Evolutionary conservation across 2,113 vertebrate species (phyloP).

Genomic region (Phylloscopus trochiloides): DNA sequence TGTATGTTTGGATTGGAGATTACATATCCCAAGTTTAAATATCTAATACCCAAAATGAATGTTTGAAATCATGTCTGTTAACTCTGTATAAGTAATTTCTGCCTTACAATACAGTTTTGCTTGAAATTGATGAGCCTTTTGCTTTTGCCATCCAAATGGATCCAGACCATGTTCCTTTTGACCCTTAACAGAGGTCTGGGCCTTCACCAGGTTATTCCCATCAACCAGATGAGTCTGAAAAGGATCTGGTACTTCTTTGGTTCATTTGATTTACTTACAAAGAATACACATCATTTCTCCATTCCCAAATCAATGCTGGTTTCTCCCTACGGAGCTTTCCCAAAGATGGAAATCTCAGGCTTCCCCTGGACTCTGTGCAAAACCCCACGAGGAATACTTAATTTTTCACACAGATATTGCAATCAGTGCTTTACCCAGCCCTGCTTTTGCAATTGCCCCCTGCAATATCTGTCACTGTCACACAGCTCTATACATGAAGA

Average conservation of each 20-base stretch:
- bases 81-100: background rate
- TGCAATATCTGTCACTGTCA: background rate
- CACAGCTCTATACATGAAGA: background rate
- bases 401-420: background rate
- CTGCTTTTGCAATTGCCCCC: background rate
- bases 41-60: background rate
- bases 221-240: background rate
- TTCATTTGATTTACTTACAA: background rate
- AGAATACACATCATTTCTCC: background rate
- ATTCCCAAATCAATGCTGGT: fast-evolving
- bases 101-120: background rate
- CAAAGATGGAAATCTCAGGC: background rate
- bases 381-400: background rate
- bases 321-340: background rate
- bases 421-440: background rate
- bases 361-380: background rate
- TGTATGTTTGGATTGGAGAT: background rate
- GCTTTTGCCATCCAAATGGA: background rate
- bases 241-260: background rate
- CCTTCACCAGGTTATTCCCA: background rate
- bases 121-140: background rate
- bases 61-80: background rate
- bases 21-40: background rate
- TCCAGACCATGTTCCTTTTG: background rate
- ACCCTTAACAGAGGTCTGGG: background rate